Evolutionary conservation across 2,888 invertebrate species (phyloP), one percentile per base, ranked within the genome.

Genomic region (Rhogogaster chlorosoma): DNA sequence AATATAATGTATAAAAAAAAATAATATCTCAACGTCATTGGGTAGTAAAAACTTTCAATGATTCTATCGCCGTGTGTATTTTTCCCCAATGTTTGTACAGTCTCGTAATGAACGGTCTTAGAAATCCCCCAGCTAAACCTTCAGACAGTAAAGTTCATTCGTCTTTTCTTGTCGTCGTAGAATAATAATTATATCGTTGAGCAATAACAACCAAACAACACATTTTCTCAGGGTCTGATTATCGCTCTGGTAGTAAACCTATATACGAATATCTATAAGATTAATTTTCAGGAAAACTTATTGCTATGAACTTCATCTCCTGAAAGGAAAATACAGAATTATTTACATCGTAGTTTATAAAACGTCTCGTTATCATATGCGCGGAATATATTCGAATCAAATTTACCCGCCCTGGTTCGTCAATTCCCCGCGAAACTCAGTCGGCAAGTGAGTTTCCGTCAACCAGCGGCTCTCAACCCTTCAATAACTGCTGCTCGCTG

Each of bases 371-470:
- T 18, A 3, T 49, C 18, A 0, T 6, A 6, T 49, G n/a, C 18
- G 1, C 5, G 6, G 29, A 57, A 70, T 12, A 70, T 10, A 15
- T 73, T 73, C 7, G 75, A 75, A 45, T 75, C 22, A 22, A 75
- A 75, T 75, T 36, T 61, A 36, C 36, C 70, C 70, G 70, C 70
- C 70, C 7, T 9, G 29, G 18, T 85, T 67, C 45, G 71, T 83
- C 53, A 84, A 85, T 84, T 86, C 84, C 85, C 78, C 85, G 82
- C 80, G 26, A 53, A 22, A 73, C 83, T 83, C 78, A 36, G 77
- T 78, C 36, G 42, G 73, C 29, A 71, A 71, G 75, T 83, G 64
- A 71, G 84, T 61, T 9, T 6, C n/a, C n/a, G 7, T 22, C 18
- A 22, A 26, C 2, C 57, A 57, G 61, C 12, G 61, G 61, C 4